Base-by-base conservation (phyloP, 2,113 vertebrate genomes). In the Scomber scombrus region DNA sequence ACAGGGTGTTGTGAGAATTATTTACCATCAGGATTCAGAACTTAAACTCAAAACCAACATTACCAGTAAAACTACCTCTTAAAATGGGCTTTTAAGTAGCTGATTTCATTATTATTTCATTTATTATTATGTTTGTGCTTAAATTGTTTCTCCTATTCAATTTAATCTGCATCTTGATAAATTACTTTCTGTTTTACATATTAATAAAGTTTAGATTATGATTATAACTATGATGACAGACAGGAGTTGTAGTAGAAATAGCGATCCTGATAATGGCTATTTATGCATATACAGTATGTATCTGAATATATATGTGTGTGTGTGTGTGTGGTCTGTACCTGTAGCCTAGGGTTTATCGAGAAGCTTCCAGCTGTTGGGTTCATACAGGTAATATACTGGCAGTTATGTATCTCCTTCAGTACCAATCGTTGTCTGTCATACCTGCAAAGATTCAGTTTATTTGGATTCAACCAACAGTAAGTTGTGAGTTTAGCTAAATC, bases 291-390 rank as follows among this genome's bases (percentile, higher is more conserved):
- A 29, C 3, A 40, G 15, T 47, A 3, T n/a, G 46, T 40, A 34
- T 6, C 10, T 56, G 23, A 26, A 26, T 26, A 26, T 26, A 26
- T 26, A 26, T 3, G n/a, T 65, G 46, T 60, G 81, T 11, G 43
- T 52, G 11, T 15, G 23, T 3, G 34, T 40, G 34, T 9, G 34
- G n/a, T 4, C 10, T 29, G 15, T 95, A 97, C 95, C 95, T 96
- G 96, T 81, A 98, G 95, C 94, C 95, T 93, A 89, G 95, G 96
- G 95, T 97, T 95, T 89, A 97, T 96, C 71, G 96, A 97, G 93
- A 98, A 98, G 94, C 96, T 98, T 93, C 97, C 96, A 91, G 95
- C 96, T 61, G 96, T 95, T 87, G 96, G 97, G 95, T 97, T 98
- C 97, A 97, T 95, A 89, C 96, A 96, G 92, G 96, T 97, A 94